These are phyloP conservation scores for Blomia tropicalis DNA, from an alignment of 2,888 invertebrate genomes.

Conservation along the genomic window DNA sequence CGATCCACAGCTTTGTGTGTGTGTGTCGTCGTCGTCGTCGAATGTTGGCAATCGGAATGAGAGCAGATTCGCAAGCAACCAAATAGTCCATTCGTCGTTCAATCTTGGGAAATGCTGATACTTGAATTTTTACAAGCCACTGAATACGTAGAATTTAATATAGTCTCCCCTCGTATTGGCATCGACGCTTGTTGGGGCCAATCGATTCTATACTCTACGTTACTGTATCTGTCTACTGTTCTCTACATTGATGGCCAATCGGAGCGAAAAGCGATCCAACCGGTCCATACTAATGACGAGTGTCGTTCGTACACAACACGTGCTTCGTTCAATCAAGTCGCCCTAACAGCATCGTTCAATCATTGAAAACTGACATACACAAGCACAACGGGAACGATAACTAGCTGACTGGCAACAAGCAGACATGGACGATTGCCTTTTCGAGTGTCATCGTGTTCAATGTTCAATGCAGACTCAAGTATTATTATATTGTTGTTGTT, in stretches of 20 bases:
- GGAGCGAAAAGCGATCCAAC: no score
- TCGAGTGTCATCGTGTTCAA: conserved; percentile 9
- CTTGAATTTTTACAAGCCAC: conserved; percentile 15
- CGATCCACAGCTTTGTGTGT: no score
- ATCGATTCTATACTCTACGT: no score
- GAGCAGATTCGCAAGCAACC: no score
- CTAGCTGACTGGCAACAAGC: conserved; percentile 1
- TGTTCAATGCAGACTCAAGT: background rate
- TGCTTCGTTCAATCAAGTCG: background rate
- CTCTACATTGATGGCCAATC: no score
- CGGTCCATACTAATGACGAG: background rate
- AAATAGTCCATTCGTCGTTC: no score
- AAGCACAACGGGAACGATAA: background rate
- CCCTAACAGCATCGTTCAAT: background rate
- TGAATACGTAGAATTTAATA: conserved; percentile 13
- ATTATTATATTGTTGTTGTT: background rate
- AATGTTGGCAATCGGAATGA: no score
- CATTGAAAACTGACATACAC: background rate
- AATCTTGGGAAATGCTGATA: conserved; percentile 13
- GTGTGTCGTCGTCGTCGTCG: no score
- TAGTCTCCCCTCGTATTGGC: background rate
- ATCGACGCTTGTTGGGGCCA: no score
- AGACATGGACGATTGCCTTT: background rate
- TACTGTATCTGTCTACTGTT: no score
- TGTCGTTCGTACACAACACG: no score